These are phyloP conservation scores for Anguilla obscura DNA, from an alignment of 2,797 vertebrate species.

Conservation along the genomic window DNA sequence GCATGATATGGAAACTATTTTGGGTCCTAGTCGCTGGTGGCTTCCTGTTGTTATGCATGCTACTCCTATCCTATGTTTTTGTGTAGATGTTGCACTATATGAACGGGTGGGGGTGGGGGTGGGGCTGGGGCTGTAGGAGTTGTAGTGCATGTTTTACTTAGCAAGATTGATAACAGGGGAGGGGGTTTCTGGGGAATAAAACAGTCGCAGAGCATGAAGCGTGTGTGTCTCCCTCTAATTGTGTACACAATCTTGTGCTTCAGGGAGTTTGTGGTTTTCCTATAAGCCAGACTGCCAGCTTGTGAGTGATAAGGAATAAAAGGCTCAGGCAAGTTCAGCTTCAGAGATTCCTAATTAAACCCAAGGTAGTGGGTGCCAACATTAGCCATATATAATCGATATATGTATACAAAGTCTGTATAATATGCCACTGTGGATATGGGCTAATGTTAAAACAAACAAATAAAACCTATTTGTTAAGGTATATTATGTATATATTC, in stretches of 20 bases:
- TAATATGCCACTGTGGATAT: not conserved
- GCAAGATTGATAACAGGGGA: not conserved
- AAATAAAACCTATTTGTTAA: not conserved
- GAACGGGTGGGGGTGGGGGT: not conserved
- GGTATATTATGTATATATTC: not conserved
- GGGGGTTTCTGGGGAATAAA: not conserved
- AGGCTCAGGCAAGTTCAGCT: too few relatives aligned
- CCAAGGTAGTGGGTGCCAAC: too few relatives aligned
- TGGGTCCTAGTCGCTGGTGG: not conserved
- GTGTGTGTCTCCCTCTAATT: not conserved
- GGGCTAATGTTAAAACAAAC: not conserved
- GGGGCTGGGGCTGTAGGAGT: not conserved
- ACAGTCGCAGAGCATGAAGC: not conserved
- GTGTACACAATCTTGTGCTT: not conserved
- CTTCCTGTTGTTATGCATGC: not conserved
- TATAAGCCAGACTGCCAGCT: not conserved
- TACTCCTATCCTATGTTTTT: not conserved
- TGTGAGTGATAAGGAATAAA: too few relatives aligned
- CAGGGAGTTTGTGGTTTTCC: not conserved
- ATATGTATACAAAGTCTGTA: too few relatives aligned
- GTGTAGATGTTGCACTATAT: not conserved
- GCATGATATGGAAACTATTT: not conserved
- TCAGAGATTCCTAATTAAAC: too few relatives aligned
- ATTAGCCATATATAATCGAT: too few relatives aligned
- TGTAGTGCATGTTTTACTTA: not conserved